Percentiles rank a stretch among this genome's conserved stretches.
Evolutionary conservation across 2,888 invertebrate genomes (phyloP).

Genomic region (Drosophila paranaensis): DNA sequence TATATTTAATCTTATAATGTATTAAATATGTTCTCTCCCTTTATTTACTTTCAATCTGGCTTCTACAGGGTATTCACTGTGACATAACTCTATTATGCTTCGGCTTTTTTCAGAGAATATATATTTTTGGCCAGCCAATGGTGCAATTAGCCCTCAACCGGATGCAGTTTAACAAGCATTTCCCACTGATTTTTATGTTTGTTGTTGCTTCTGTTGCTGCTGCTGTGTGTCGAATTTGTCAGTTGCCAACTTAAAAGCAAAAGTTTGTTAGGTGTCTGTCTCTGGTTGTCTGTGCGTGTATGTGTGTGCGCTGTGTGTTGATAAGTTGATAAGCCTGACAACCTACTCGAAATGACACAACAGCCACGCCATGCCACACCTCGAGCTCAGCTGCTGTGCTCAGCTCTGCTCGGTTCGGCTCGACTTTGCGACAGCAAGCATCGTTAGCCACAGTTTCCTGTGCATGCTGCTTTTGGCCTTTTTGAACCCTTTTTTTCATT

Average conservation of each 20-base stretch:
- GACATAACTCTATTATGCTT: neutral
- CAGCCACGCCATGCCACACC: conserved; percentile 21
- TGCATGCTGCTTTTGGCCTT: conserved; percentile 63
- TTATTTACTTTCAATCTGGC: neutral
- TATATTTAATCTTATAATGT: no score
- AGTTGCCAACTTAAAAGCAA: conserved; percentile 71
- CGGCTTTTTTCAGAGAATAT: neutral
- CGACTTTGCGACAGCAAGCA: conserved; percentile 34
- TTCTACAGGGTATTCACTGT: neutral
- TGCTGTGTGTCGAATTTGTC: conserved; percentile 21
- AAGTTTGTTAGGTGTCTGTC: conserved; percentile 66
- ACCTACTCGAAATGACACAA: conserved; percentile 42
- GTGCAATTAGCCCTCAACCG: conserved; percentile 72
- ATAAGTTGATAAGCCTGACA: conserved; percentile 61
- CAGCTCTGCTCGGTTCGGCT: conserved; percentile 8
- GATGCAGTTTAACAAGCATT: conserved; percentile 77
- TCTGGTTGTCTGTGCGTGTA: conserved; percentile 24
- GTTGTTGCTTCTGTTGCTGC: neutral
- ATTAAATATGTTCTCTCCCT: no score
- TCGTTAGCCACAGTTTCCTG: conserved; percentile 78
- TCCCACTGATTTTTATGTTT: conserved; percentile 46
- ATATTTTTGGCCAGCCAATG: conserved; percentile 25
- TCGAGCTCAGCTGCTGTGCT: conserved; percentile 18
- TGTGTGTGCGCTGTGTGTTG: conserved; percentile 29
- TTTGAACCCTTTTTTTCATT: conserved; percentile 64